These are phyloP conservation scores for Ennomos quercinarius DNA, from an alignment of 2,888 invertebrate species.

Conservation along the genomic window DNA sequence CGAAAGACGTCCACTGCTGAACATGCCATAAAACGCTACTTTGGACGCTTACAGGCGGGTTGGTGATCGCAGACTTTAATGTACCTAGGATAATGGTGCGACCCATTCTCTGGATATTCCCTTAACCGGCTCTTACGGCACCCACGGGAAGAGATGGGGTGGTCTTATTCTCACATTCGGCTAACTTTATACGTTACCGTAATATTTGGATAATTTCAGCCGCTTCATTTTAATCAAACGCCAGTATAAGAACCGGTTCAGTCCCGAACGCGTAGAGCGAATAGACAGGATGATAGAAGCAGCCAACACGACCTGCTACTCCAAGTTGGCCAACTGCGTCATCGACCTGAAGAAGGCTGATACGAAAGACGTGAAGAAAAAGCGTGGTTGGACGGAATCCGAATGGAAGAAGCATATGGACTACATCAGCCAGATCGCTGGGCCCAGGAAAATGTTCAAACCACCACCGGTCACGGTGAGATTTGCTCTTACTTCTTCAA, in stretches of 20 bases:
- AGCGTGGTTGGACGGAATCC: slow-evolving; percentile 66
- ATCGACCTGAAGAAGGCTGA: slow-evolving; percentile 68
- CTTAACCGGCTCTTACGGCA: no score
- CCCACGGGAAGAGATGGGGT: no score
- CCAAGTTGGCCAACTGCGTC: slow-evolving; percentile 71
- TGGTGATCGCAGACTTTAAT: no score
- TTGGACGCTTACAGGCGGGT: no score
- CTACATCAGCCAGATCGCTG: slow-evolving; percentile 68
- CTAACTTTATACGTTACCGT: no score
- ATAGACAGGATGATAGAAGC: slow-evolving; percentile 72
- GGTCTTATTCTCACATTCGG: no score
- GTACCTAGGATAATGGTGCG: no score
- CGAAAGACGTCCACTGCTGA: no score
- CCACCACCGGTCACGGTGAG: slow-evolving; percentile 57
- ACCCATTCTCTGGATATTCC: no score
- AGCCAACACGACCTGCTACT: slow-evolving; percentile 66
- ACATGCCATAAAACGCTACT: no score
- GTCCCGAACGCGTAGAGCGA: slow-evolving; percentile 59
- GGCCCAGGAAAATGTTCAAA: slow-evolving; percentile 57
- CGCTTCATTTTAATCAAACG: slow-evolving; percentile 63
- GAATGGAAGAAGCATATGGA: slow-evolving; percentile 82
- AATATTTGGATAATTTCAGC: slow-evolving; percentile 48
- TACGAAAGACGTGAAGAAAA: slow-evolving; percentile 65
- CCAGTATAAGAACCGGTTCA: slow-evolving; percentile 64
- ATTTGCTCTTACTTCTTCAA: not conserved